Percentiles rank a stretch among this genome's conserved stretches.
Conservation (phyloP, 2,888 invertebrate genomes). For the Cremastinae sp. region DNA sequence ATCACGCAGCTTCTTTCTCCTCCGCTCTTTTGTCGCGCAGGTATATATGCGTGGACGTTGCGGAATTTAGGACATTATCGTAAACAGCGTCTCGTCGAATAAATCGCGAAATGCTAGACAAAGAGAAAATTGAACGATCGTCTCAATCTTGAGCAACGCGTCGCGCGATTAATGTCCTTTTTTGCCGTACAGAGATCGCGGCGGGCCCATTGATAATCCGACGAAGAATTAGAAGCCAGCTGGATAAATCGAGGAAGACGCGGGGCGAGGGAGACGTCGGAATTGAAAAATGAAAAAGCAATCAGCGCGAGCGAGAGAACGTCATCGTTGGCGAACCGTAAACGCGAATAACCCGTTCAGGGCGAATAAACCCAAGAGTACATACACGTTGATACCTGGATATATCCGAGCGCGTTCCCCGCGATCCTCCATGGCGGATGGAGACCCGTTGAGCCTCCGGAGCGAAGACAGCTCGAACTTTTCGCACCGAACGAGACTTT, state of each 20-base stretch:
- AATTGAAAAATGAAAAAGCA: constrained; percentile 11
- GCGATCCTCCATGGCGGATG: constrained; percentile 21
- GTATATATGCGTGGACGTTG: constrained; percentile 54
- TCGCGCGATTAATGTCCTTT: too few relatives aligned
- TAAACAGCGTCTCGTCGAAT: constrained; percentile 24
- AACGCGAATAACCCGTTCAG: constrained; percentile 61
- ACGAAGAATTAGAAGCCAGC: constrained; percentile 1
- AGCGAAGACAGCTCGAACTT: constrained; percentile 50
- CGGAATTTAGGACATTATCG: constrained; percentile 60
- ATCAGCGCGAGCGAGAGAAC: constrained; percentile 36
- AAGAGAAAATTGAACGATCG: constrained; percentile 6
- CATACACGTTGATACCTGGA: background rate
- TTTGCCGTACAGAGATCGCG: background rate
- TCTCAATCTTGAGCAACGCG: background rate
- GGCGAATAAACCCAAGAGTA: constrained; percentile 9
- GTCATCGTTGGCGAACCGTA: constrained; percentile 59
- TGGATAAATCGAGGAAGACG: constrained; percentile 3
- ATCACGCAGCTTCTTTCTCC: constrained; percentile 28
- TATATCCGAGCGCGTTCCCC: constrained; percentile 6
- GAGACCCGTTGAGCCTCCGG: constrained; percentile 36
- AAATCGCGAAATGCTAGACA: constrained; percentile 1
- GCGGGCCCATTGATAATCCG: constrained; percentile 17
- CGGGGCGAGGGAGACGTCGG: constrained; percentile 6
- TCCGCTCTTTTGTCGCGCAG: constrained; percentile 7
- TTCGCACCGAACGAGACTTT: constrained; percentile 59